These are phyloP conservation scores for Cerastoderma edule DNA, from an alignment of 2,888 invertebrate species.

Conservation along the genomic window DNA sequence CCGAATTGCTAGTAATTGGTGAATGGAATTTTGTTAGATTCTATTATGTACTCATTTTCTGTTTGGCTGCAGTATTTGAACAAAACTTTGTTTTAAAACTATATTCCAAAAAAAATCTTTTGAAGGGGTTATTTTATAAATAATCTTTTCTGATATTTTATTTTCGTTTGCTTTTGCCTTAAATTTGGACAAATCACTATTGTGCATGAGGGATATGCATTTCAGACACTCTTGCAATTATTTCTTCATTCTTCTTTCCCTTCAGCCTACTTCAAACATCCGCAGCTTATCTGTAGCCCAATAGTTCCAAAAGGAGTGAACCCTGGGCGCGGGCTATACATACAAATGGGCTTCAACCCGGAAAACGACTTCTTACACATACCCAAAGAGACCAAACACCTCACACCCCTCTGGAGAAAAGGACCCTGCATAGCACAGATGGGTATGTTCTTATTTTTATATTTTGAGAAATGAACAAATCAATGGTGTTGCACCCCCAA, in stretches of 20 bases:
- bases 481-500: too few species aligned
- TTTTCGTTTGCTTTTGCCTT: too few species aligned
- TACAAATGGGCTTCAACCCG: slow-evolving; percentile 75
- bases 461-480: neutral
- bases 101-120: neutral
- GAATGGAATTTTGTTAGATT: too few species aligned
- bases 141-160: too few species aligned
- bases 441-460: slow-evolving; percentile 66
- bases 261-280: slow-evolving; percentile 80
- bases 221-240: too few species aligned
- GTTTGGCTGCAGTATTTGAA: too few species aligned
- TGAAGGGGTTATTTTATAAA: neutral
- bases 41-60: too few species aligned
- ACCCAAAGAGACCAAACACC: slow-evolving; percentile 68
- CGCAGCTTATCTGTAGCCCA: slow-evolving; percentile 76
- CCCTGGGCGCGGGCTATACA: slow-evolving; percentile 74
- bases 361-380: slow-evolving; percentile 70
- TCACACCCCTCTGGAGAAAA: slow-evolving; percentile 71
- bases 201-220: too few species aligned
- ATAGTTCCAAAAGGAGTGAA: slow-evolving; percentile 66
- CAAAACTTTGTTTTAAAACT: neutral
- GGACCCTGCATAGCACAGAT: slow-evolving; percentile 74
- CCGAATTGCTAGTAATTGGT: too few species aligned
- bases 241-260: slow-evolving; percentile 10
- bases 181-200: too few species aligned